These are phyloP conservation scores for Agriopis aurantiaria DNA, from an alignment of 2,888 invertebrate species.

Conservation along the genomic window DNA sequence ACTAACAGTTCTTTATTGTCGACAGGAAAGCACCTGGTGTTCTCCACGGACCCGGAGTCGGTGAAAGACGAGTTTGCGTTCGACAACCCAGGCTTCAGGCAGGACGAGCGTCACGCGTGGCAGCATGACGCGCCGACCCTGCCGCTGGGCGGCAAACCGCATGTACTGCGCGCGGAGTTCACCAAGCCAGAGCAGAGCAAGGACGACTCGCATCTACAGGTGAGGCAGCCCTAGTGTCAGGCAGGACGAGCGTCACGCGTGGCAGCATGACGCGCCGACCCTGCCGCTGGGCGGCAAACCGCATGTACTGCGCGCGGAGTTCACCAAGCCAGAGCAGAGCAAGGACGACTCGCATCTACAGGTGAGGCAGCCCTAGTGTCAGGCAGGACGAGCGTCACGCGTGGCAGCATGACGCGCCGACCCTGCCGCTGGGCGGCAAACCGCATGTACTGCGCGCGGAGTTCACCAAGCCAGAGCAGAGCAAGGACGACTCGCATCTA, in stretches of 20 bases:
- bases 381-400: conserved; percentile 75
- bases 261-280: conserved; percentile 81
- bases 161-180: conserved; percentile 77
- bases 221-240: conserved; percentile 90
- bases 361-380: conserved; percentile 90
- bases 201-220: conserved; percentile 77
- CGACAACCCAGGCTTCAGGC: conserved; percentile 92
- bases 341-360: conserved; percentile 77
- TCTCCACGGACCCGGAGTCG: conserved; percentile 91
- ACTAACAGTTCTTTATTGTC: conserved; percentile 51
- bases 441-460: conserved; percentile 72
- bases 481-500: conserved; percentile 76
- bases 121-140: conserved; percentile 80
- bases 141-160: conserved; percentile 73
- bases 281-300: conserved; percentile 75
- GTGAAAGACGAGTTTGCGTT: conserved; percentile 93
- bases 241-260: conserved; percentile 69
- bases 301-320: conserved; percentile 74
- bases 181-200: conserved; percentile 76
- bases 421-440: conserved; percentile 75
- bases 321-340: conserved; percentile 76
- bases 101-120: conserved; percentile 77
- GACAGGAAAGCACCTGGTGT: conserved; percentile 90
- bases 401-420: conserved; percentile 81
- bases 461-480: conserved; percentile 78